These are phyloP conservation scores for Notarius lentiginosus DNA, from an alignment of 2,113 vertebrate genomes.

Conservation along the genomic window DNA sequence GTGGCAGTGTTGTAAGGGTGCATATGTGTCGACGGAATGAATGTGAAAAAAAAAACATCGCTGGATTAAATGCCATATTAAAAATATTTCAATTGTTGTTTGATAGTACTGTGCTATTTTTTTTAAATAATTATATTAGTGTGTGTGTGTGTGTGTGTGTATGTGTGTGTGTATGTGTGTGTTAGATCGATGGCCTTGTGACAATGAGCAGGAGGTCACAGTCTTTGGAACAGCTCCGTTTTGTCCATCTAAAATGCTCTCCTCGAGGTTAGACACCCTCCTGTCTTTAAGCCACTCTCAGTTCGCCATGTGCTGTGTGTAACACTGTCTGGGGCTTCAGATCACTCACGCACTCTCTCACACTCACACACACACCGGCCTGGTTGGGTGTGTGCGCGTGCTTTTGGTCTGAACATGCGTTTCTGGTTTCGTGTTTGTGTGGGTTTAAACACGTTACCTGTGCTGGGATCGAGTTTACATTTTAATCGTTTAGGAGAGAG, in stretches of 20 bases:
- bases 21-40: neutral
- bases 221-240: conserved; percentile 83
- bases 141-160: conserved; percentile 22
- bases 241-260: conserved; percentile 83
- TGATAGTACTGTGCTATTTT: neutral
- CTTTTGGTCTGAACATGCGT: conserved; percentile 1
- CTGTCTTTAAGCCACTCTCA: conserved; percentile 48
- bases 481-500: conserved; percentile 22
- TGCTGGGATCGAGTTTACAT: conserved; percentile 16
- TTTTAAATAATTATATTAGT: conserved; percentile 7
- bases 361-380: conserved; percentile 19
- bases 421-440: conserved; percentile 12
- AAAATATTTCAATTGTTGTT: neutral
- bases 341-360: conserved; percentile 32
- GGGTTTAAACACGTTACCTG: neutral
- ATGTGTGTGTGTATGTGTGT: conserved; percentile 34
- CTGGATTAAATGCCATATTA: neutral
- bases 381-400: conserved; percentile 7
- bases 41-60: neutral
- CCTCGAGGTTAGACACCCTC: conserved; percentile 77
- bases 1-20: neutral
- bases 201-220: conserved; percentile 82
- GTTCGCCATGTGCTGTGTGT: conserved; percentile 39
- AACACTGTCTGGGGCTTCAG: conserved; percentile 43
- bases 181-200: conserved; percentile 83